phyloP scores from a whole-genome alignment of 2,888 invertebrate species.

The Morinoia aosen region DNA sequence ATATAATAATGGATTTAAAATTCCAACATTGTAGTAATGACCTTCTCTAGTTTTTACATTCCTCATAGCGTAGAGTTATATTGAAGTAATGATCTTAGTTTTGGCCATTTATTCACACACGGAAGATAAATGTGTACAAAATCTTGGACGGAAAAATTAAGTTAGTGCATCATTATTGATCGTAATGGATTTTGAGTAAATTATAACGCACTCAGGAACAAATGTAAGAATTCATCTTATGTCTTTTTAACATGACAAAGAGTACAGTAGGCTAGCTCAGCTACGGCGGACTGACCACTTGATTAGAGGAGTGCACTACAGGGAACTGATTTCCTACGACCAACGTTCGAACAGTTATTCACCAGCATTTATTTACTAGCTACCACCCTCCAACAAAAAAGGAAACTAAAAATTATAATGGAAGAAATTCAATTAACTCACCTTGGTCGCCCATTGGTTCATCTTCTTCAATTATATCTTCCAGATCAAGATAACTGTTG shows the following conservation, averaged over 20 bases:
- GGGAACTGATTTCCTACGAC: not conserved
- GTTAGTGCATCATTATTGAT: not conserved
- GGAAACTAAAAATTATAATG: not conserved
- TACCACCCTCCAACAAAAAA: not conserved
- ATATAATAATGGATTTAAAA: not conserved
- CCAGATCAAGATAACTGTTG: constrained; percentile 65
- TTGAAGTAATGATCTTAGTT: too few species aligned
- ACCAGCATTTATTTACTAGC: not conserved
- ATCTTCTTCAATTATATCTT: constrained; percentile 67
- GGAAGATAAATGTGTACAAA: not conserved
- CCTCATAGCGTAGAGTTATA: not conserved
- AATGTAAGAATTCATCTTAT: not conserved
- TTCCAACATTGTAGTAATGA: not conserved
- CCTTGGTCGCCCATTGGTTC: constrained; percentile 66
- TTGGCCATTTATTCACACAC: too few species aligned
- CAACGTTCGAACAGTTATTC: not conserved
- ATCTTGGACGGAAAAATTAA: not conserved
- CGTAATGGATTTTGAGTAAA: not conserved
- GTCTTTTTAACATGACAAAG: not conserved
- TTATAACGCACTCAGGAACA: not conserved
- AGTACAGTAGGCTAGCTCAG: not conserved
- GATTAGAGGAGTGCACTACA: not conserved
- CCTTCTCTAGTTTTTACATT: not conserved
- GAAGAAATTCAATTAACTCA: constrained; percentile 35
- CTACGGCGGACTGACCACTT: not conserved